These are phyloP conservation scores for Caenorhabditis japonica DNA, from an alignment of 2,888 invertebrate species.

Conservation along the genomic window DNA sequence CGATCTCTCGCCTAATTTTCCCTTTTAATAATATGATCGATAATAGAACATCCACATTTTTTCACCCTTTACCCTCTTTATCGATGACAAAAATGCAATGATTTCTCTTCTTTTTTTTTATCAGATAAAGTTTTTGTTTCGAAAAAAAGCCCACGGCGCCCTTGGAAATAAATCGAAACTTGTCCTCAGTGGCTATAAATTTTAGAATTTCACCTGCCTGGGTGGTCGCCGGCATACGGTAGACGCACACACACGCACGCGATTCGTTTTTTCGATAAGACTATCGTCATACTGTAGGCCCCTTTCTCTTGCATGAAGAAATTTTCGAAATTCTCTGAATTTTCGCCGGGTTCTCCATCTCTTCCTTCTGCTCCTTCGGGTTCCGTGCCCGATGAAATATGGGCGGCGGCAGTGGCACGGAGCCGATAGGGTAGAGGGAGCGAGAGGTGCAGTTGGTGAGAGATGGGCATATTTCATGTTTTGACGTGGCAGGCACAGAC, in stretches of 20 bases:
- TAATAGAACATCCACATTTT: too few species aligned
- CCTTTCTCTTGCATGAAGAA: too few species aligned
- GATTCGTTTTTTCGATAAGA: slow-evolving; percentile 9
- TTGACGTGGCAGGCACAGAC: slow-evolving; percentile 25
- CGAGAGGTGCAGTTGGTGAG: slow-evolving; percentile 6
- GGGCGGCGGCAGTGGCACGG: background rate
- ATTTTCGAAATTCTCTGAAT: slow-evolving; percentile 3
- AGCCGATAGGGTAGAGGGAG: background rate
- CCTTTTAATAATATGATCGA: too few species aligned
- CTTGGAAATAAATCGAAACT: slow-evolving; percentile 22
- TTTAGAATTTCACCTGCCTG: slow-evolving; percentile 10
- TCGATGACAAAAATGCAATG: slow-evolving; percentile 4
- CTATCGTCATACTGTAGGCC: too few species aligned
- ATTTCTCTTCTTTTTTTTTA: slow-evolving; percentile 21
- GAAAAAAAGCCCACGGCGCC: slow-evolving; percentile 1
- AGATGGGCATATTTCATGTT: slow-evolving; percentile 26
- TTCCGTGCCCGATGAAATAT: slow-evolving; percentile 39
- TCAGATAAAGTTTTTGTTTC: slow-evolving; percentile 31
- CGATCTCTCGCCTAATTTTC: too few species aligned
- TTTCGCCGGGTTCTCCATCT: too few species aligned
- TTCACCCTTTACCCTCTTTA: too few species aligned
- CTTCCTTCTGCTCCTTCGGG: background rate
- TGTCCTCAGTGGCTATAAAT: too few species aligned
- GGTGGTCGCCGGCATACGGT: slow-evolving; percentile 25
- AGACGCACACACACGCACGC: background rate